Conservation (phyloP, 2,797 vertebrate genomes). For the Neoniphon sammara region DNA sequence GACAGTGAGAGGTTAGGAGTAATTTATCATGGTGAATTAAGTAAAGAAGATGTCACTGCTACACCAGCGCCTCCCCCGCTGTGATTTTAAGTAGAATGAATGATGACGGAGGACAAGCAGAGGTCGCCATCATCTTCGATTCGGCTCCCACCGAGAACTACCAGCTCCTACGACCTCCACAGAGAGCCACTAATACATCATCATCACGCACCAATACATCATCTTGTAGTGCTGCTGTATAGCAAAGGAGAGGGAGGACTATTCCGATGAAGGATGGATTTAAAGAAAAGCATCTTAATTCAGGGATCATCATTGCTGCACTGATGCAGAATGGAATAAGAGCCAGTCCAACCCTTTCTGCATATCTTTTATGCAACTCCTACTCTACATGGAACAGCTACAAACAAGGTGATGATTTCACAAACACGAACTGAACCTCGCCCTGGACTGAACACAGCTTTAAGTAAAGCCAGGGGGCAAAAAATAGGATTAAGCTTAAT, state of each 20-base stretch:
- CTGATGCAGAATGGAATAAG: neutral
- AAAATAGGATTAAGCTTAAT: slow-evolving; percentile 20
- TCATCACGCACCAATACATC: slow-evolving; percentile 1
- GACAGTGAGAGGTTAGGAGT: slow-evolving; percentile 47
- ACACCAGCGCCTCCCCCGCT: slow-evolving; percentile 23
- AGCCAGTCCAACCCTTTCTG: neutral
- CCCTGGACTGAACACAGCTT: neutral
- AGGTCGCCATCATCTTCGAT: slow-evolving; percentile 57
- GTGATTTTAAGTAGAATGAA: slow-evolving; percentile 47
- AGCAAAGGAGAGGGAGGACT: neutral
- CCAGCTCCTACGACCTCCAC: neutral
- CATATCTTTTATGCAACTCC: neutral
- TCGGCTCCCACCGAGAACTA: slow-evolving; percentile 26
- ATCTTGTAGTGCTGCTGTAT: neutral
- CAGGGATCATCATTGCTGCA: neutral
- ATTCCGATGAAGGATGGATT: neutral
- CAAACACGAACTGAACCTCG: neutral
- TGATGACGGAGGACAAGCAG: slow-evolving; percentile 50
- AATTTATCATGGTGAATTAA: slow-evolving; percentile 65
- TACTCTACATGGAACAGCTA: neutral
- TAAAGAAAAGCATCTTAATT: neutral
- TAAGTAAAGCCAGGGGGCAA: slow-evolving; percentile 1
- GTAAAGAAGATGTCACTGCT: slow-evolving; percentile 37
- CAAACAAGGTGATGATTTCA: slow-evolving; percentile 1
- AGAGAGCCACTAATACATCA: slow-evolving; percentile 8